phyloP scores from a whole-genome alignment of 1,140 invertebrate species.

The Drosophila orena region DNA sequence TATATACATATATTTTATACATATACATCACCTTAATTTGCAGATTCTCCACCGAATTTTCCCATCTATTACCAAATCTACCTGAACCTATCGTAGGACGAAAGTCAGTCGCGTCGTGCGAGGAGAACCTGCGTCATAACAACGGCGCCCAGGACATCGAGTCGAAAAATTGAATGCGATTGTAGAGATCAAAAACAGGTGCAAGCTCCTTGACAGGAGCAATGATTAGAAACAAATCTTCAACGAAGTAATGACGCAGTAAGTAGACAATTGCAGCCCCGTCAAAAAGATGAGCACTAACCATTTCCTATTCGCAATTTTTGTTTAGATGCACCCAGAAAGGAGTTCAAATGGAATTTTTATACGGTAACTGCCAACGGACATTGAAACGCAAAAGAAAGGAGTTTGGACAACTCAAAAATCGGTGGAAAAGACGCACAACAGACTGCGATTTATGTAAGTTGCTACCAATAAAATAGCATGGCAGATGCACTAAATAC shows the following conservation, averaged over 20 bases:
- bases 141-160: too few relatives aligned
- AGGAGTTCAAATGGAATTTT: not conserved
- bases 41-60: too few relatives aligned
- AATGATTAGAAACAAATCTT: not conserved
- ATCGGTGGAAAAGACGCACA: not conserved
- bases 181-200: not conserved
- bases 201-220: not conserved
- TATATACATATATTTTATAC: too few relatives aligned
- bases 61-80: too few relatives aligned
- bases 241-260: not conserved
- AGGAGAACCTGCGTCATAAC: not conserved
- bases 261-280: not conserved
- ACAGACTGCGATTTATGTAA: too few relatives aligned
- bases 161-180: not conserved
- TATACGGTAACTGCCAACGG: not conserved
- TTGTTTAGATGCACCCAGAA: not conserved
- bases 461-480: too few relatives aligned
- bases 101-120: not conserved
- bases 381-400: constrained; percentile 2
- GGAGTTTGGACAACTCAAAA: not conserved
- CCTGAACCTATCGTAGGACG: too few relatives aligned
- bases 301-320: too few relatives aligned
- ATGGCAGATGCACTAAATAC: too few relatives aligned
- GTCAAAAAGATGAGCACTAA: too few relatives aligned
- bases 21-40: too few relatives aligned